phyloP scores from a whole-genome alignment of 2,113 vertebrate species.

The Menura novaehollandiae region DNA sequence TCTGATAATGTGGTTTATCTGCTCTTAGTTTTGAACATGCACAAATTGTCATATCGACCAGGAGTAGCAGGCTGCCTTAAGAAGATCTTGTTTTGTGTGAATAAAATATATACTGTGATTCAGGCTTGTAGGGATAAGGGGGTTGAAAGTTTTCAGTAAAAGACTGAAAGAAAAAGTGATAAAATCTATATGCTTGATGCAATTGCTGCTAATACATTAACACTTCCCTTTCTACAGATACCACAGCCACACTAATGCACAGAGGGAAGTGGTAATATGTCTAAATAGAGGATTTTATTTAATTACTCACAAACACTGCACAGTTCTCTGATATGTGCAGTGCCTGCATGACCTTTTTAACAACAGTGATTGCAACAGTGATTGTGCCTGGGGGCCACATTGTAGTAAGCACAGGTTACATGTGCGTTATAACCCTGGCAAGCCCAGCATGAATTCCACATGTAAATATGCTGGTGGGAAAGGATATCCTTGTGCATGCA shows the following conservation, averaged over 20 bases:
- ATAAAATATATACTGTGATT: neutral
- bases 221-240: neutral
- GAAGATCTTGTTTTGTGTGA: neutral
- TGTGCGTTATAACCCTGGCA: neutral
- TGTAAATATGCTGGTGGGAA: neutral
- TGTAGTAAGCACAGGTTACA: neutral
- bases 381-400: neutral
- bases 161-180: slow-evolving; percentile 32
- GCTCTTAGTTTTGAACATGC: neutral
- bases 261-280: neutral
- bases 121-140: neutral
- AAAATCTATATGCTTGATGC: neutral
- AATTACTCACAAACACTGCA: neutral
- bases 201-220: neutral
- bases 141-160: neutral
- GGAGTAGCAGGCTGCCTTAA: neutral
- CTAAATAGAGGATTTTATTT: neutral
- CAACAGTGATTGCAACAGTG: neutral
- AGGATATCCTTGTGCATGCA: neutral
- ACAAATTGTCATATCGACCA: neutral
- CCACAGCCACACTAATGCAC: neutral
- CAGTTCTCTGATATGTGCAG: neutral
- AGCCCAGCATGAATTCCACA: neutral
- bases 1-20: neutral
- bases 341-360: neutral